A percentile compares a stretch with the other conserved stretches of the same genome.
Conservation (phyloP, 2,888 invertebrate genomes). For the Neocrepidodera transversa region DNA sequence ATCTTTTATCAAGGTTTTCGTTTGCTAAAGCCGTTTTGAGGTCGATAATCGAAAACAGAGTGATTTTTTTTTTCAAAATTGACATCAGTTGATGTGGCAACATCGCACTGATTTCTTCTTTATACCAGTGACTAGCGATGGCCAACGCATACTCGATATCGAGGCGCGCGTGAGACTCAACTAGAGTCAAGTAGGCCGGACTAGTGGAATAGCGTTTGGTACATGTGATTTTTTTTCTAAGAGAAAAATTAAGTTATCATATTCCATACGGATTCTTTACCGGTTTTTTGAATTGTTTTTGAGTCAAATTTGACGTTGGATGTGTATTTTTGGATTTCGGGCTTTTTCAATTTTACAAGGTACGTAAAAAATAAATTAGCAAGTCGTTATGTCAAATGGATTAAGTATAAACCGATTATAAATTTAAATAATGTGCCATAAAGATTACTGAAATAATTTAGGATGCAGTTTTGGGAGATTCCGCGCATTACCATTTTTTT, state of each 20-base stretch:
- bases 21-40: too few relatives aligned
- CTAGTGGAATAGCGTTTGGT: slow-evolving; percentile 38
- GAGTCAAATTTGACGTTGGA: slow-evolving; percentile 1
- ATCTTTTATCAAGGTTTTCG: not conserved
- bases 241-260: slow-evolving; percentile 16
- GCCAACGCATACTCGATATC: slow-evolving; percentile 42
- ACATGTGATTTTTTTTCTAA: slow-evolving; percentile 33
- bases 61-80: too few relatives aligned
- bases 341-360: slow-evolving; percentile 7
- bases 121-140: slow-evolving; percentile 38
- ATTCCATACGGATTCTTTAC: slow-evolving; percentile 29
- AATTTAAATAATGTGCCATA: too few relatives aligned
- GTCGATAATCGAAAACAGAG: too few relatives aligned
- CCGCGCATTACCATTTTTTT: too few relatives aligned
- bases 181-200: slow-evolving; percentile 38
- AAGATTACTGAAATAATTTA: too few relatives aligned
- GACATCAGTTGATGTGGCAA: not conserved
- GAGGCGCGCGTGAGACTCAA: slow-evolving; percentile 43
- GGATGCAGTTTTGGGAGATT: too few relatives aligned
- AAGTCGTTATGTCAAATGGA: too few relatives aligned
- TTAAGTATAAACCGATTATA: too few relatives aligned
- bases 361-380: not conserved
- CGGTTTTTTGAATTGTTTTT: slow-evolving; percentile 16
- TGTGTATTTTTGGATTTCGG: slow-evolving; percentile 17
- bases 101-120: slow-evolving; percentile 39